Base-by-base conservation (phyloP, 2,797 vertebrate genomes). In the Hypotaenidia philippensis region DNA sequence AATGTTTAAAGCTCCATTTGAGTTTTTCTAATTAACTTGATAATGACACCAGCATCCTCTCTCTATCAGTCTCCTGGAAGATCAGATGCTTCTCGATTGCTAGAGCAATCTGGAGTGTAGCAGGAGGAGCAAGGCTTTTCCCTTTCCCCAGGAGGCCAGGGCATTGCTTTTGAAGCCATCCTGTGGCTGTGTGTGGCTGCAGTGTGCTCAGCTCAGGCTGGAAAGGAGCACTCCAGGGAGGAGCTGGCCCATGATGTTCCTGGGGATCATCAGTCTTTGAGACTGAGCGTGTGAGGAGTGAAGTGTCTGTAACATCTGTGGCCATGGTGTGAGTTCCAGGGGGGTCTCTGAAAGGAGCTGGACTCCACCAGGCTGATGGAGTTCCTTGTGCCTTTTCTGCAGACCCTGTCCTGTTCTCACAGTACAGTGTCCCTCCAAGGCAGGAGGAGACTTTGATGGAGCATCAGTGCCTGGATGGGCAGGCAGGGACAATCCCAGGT, bases 1-100 rank as follows among this genome's bases (percentile, higher is more conserved):
- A 94, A 93, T 93, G 82, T 94, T 94, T 96, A 92, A 93, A 96
- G 93, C 92, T 72, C 56, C 83, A 77, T 88, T 80, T 94, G 89
- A 86, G 69, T 90, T 90, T 85, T 94, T 85, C 77, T 79, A 83
- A 75, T 92, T 96, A 93, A 66, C 89, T 96, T 68, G 83, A 59
- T 93, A 93, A 92, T 90, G 90, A 90, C 78, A 89, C 89, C 69
- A 91, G 79, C 84, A 65, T 92, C 94, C 74, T 86, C 50, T 64
- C 87, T 55, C 69, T 17, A 61, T 88, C 74, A 74, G 77, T 70
- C 60, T 92, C 32, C 47, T 80, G 77, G 52, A 96, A 83, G 91
- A 86, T 81, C 63, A 65, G 90, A 93, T 31, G 56, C 29, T 25
- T 31, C 70, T 86, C 4, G 3, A 53, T 40, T 49, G 70, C 53